Evolutionary conservation across 2,113 vertebrate genomes (phyloP).

Genomic region (Spea bombifrons): DNA sequence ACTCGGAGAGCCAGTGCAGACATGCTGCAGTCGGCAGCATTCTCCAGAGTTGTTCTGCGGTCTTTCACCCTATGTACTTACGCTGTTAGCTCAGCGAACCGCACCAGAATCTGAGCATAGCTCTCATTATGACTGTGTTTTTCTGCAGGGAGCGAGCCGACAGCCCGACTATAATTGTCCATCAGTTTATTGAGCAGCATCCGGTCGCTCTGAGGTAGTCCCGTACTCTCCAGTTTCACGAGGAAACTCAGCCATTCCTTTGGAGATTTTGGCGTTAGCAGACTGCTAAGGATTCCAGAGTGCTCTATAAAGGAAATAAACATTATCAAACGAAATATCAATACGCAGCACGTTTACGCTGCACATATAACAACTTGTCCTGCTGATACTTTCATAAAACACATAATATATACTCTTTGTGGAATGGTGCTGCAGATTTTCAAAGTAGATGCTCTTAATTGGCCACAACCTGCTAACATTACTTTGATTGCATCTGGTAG

Average conservation of each 20-base stretch:
- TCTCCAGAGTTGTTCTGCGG: too few relatives aligned
- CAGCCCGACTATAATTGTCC: constrained; percentile 81
- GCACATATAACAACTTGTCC: too few relatives aligned
- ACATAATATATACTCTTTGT: too few relatives aligned
- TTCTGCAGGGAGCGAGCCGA: constrained; percentile 77
- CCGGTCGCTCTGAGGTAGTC: constrained; percentile 71
- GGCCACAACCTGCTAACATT: too few relatives aligned
- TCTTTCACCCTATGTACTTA: constrained; percentile 61
- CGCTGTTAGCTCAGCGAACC: constrained; percentile 91
- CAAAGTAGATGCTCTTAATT: too few relatives aligned
- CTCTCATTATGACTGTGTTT: constrained; percentile 80
- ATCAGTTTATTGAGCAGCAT: constrained; percentile 78
- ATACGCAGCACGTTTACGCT: too few relatives aligned
- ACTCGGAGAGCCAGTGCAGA: too few relatives aligned
- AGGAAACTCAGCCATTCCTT: constrained; percentile 83
- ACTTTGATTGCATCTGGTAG: too few relatives aligned
- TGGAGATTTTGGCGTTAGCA: constrained; percentile 75
- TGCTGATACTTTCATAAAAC: too few relatives aligned
- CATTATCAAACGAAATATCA: not conserved
- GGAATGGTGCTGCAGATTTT: too few relatives aligned
- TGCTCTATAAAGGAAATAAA: constrained; percentile 66
- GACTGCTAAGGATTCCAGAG: constrained; percentile 77
- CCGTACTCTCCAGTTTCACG: constrained; percentile 78
- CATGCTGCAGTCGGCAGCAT: too few relatives aligned
- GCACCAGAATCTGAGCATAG: constrained; percentile 87